These are phyloP conservation scores for Notodonta ziczac DNA, from an alignment of 2,888 invertebrate species.

Conservation along the genomic window DNA sequence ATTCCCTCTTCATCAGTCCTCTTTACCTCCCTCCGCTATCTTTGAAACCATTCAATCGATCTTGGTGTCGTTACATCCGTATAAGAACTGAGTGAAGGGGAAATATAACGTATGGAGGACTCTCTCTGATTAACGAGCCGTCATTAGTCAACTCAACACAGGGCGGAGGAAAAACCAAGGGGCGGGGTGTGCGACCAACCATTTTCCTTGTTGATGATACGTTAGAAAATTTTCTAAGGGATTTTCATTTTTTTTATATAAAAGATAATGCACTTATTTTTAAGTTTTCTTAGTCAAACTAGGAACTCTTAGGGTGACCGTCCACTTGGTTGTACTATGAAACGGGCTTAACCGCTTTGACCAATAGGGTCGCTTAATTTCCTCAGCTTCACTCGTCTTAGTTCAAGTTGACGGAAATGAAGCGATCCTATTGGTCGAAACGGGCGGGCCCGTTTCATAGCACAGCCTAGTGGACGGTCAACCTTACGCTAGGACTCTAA, in stretches of 20 bases:
- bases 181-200: constrained; percentile 20
- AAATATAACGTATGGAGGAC: constrained; percentile 25
- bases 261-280: background rate
- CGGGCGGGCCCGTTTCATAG: too few species aligned
- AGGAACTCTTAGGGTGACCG: too few species aligned
- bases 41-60: constrained; percentile 7
- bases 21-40: background rate
- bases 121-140: constrained; percentile 44
- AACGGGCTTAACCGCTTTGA: too few species aligned
- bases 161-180: constrained; percentile 18
- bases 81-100: constrained; percentile 5
- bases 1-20: background rate
- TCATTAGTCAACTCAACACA: constrained; percentile 46
- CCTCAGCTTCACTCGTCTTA: too few species aligned
- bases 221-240: background rate
- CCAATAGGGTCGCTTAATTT: too few species aligned
- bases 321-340: too few species aligned
- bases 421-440: too few species aligned
- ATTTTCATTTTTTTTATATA: background rate
- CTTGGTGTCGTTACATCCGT: constrained; percentile 3
- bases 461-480: too few species aligned
- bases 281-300: too few species aligned
- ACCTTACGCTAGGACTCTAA: too few species aligned
- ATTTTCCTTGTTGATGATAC: constrained; percentile 6
- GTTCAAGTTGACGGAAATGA: too few species aligned